Evolutionary conservation across 2,888 invertebrate genomes (phyloP).

Genomic region (Pocota personata): DNA sequence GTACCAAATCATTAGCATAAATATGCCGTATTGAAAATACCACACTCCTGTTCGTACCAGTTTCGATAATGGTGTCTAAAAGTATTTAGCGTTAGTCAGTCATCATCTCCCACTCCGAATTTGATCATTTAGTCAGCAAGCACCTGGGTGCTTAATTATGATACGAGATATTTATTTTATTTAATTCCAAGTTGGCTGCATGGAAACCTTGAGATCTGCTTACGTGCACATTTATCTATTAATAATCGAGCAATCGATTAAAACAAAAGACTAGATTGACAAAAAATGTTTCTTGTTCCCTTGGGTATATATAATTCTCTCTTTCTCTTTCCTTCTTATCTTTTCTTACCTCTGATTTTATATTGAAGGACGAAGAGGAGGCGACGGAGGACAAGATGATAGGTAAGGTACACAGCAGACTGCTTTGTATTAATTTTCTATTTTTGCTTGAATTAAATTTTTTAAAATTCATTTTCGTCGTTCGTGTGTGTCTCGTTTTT

Average conservation of each 20-base stretch:
- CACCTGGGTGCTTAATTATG: not conserved
- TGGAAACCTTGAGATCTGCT: slow-evolving; percentile 25
- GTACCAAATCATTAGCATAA: not conserved
- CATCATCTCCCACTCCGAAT: not conserved
- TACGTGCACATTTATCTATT: slow-evolving; percentile 37
- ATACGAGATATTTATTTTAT: slow-evolving; percentile 11
- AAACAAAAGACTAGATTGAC: slow-evolving; percentile 16
- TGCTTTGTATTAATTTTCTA: slow-evolving; percentile 22
- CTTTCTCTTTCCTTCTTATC: not conserved
- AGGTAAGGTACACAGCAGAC: not conserved
- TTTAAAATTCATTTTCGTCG: slow-evolving; percentile 22
- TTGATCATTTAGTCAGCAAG: not conserved
- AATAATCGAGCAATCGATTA: slow-evolving; percentile 43
- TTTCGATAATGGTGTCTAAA: not conserved
- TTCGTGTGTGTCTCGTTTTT: slow-evolving; percentile 10
- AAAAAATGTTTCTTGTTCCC: not conserved
- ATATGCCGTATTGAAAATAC: not conserved
- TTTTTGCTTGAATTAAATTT: slow-evolving; percentile 29
- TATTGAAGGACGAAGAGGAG: not conserved
- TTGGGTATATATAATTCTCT: not conserved
- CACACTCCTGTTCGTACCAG: not conserved
- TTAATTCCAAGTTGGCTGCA: slow-evolving; percentile 5
- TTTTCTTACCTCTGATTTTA: not conserved
- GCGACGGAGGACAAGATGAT: not conserved
- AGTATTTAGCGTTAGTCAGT: not conserved